Conservation (phyloP, 2,113 vertebrate genomes). For the Ploceus nigricollis region DNA sequence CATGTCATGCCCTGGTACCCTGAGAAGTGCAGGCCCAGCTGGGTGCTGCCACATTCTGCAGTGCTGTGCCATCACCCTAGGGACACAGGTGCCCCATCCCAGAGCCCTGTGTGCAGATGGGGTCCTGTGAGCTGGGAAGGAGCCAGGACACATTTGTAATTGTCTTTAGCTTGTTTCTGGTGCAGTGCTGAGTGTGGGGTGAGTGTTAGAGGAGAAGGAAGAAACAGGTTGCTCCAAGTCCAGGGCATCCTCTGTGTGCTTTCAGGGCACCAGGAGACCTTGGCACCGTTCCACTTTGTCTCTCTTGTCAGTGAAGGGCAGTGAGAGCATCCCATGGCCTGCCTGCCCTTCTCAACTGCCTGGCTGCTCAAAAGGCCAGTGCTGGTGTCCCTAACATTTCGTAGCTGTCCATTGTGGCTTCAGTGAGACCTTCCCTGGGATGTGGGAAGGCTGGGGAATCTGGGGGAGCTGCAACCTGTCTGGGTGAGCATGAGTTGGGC, state of each 20-base stretch:
- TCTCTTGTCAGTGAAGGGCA: background rate
- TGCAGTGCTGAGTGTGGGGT: fast-evolving
- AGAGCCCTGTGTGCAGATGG: fast-evolving
- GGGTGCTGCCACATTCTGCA: background rate
- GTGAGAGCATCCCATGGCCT: fast-evolving
- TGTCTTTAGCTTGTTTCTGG: background rate
- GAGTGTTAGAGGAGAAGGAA: background rate
- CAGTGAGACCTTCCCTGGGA: background rate
- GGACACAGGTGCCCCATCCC: background rate
- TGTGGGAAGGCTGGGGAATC: background rate
- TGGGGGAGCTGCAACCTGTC: background rate
- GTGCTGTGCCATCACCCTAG: background rate
- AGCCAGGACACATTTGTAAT: background rate
- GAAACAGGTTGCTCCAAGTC: background rate
- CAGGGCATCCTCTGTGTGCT: background rate
- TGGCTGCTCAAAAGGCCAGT: background rate
- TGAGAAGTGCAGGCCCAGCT: fast-evolving
- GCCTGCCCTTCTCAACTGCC: background rate
- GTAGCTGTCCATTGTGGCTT: background rate
- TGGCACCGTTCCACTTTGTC: fast-evolving
- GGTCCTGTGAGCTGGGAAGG: background rate
- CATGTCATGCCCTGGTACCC: background rate
- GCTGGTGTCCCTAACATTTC: background rate
- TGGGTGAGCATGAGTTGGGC: fast-evolving
- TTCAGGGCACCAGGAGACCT: background rate